Conservation (phyloP, 1,140 invertebrate genomes). For the Caenorhabditis tropicalis region DNA sequence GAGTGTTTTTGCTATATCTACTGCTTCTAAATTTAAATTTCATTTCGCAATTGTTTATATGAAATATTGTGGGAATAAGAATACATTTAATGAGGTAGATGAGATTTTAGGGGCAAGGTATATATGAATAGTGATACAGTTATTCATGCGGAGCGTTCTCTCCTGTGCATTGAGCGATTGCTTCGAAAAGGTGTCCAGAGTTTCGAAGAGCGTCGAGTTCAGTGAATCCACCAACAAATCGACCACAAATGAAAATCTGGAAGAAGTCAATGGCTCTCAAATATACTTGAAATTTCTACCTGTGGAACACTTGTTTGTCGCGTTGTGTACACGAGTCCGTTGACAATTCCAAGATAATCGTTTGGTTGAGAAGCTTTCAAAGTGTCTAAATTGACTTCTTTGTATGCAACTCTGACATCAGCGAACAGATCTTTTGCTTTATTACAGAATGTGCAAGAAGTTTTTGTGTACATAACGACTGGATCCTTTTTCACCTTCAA, state of each 20-base stretch:
- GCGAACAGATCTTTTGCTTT: conserved; percentile 43
- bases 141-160: background rate
- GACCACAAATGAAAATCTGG: conserved; percentile 55
- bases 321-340: conserved; percentile 49
- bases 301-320: conserved; percentile 50
- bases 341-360: conserved; percentile 38
- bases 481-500: conserved; percentile 44
- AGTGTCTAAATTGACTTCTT: conserved; percentile 36
- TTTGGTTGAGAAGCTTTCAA: conserved; percentile 14
- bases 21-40: no score
- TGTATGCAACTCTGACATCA: conserved; percentile 23
- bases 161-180: conserved; percentile 26
- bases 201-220: conserved; percentile 45
- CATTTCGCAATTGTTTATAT: background rate
- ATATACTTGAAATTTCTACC: no score
- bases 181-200: conserved; percentile 39
- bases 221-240: conserved; percentile 53
- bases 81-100: background rate
- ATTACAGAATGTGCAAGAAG: conserved; percentile 46
- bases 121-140: background rate
- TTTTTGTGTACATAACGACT: conserved; percentile 49
- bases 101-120: background rate
- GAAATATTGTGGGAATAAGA: background rate
- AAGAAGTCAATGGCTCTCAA: no score
- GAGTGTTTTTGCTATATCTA: no score